These are phyloP conservation scores for Coracopsis vasa DNA, from an alignment of 2,113 vertebrate genomes.

Conservation along the genomic window DNA sequence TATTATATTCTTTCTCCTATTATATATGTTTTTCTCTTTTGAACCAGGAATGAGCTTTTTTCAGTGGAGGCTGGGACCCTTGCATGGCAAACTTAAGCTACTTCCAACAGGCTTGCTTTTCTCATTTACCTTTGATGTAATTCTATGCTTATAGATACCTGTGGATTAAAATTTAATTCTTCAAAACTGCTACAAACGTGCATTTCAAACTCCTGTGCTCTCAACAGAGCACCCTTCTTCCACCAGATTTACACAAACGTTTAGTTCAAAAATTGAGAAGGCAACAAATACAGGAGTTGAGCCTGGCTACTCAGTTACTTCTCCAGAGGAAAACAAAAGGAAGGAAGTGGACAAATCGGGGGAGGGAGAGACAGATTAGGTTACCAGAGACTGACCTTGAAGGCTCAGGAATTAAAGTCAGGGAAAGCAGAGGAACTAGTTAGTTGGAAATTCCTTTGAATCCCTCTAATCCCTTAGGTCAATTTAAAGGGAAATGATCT, in stretches of 20 bases:
- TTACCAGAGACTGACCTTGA: constrained; percentile 36
- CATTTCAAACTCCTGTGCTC: background rate
- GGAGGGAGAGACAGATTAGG: constrained; percentile 27
- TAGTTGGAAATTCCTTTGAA: constrained; percentile 70
- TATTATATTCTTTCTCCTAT: background rate
- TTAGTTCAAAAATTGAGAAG: background rate
- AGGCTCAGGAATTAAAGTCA: constrained; percentile 62
- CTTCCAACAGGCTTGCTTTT: background rate
- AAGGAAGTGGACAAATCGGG: constrained; percentile 49
- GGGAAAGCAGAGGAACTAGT: constrained; percentile 33
- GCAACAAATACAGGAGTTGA: background rate
- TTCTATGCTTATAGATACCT: accelerated
- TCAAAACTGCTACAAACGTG: background rate
- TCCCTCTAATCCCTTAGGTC: constrained; percentile 71
- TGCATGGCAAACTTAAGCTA: background rate
- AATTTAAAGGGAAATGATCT: constrained; percentile 67
- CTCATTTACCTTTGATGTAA: background rate
- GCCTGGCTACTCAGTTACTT: background rate
- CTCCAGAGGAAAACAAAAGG: constrained; percentile 4
- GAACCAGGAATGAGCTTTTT: background rate
- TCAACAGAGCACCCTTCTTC: background rate
- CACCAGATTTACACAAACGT: background rate
- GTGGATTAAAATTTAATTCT: accelerated
- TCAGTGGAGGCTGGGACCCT: background rate
- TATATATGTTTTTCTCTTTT: background rate